Base-by-base conservation (phyloP, 2,797 vertebrate genomes). In the Avahi laniger region DNA sequence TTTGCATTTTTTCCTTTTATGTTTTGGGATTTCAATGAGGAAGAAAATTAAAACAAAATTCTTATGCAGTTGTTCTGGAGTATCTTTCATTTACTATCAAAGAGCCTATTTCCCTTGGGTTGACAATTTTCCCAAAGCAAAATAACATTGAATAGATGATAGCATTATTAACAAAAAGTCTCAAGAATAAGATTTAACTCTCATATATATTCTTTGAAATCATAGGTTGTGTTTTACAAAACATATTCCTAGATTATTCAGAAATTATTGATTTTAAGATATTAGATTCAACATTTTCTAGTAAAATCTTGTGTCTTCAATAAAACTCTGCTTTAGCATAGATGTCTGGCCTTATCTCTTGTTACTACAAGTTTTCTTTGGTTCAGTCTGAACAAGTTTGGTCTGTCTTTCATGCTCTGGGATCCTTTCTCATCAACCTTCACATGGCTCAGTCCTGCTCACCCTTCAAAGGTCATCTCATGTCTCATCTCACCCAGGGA, bases 121-220 rank as follows among this genome's bases (percentile, higher is more conserved):
- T 94, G 78, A 61, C 22, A 24, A 13, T 81, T 81, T 89, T 82
- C n/a, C 28, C 9, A 83, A 54, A 84, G 38, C 26, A 41, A 73
- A 80, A 13, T 67, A 48, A 65, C 72, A 96, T 87, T 94, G 28
- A 28, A 50, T 54, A 22, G 20, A 48, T 76, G 38, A 59, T 33
- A 78, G 30, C 30, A 4, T 0, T 95, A 87, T 54, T 15, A 10
- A 3, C 48, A 85, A 89, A 93, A 63, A 87, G 73, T 46, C 0
- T 46, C 0, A 28, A 15, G 46, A 89, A 69, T 92, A 87, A 72
- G 28, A 22, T 93, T 81, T 93, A 75, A 52, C 15, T 86, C 7
- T 12, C 69, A 5, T 70, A 59, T 96, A 38, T 90, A 0, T 70
- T 89, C 73, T 90, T 93, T 91, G 30, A 94, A 96, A 97, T 43